Evolutionary conservation across 2,888 invertebrate genomes (phyloP).

Genomic region (Luperina testacea): DNA sequence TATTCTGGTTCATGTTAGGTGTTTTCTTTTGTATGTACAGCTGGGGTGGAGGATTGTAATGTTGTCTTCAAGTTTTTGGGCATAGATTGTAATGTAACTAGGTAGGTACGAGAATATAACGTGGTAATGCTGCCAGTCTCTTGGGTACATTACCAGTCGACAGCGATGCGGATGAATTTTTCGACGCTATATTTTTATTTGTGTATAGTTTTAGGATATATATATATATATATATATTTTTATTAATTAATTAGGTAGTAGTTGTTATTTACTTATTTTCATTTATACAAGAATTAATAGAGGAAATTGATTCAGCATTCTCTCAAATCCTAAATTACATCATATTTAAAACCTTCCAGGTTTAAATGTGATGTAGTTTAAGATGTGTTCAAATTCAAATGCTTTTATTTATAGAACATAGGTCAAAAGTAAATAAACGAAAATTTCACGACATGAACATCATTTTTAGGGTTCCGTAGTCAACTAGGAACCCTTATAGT

Average conservation of each 20-base stretch:
- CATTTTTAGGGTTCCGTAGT: too few species aligned
- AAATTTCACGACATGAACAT: too few species aligned
- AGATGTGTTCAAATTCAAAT: neutral
- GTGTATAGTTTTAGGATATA: too few species aligned
- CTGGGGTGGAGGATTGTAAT: slow-evolving; percentile 48
- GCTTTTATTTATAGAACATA: neutral
- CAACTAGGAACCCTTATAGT: too few species aligned
- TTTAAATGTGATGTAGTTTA: neutral
- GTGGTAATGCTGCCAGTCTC: too few species aligned
- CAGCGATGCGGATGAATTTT: too few species aligned
- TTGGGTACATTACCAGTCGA: too few species aligned
- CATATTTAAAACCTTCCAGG: too few species aligned
- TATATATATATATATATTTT: too few species aligned
- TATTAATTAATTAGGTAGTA: neutral
- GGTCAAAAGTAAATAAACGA: neutral
- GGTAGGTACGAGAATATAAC: too few species aligned
- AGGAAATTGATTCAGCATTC: neutral
- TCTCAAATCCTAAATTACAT: neutral
- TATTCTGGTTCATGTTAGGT: slow-evolving; percentile 45
- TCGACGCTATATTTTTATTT: too few species aligned
- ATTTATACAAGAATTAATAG: neutral
- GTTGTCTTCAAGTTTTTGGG: slow-evolving; percentile 28
- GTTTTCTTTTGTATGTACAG: slow-evolving; percentile 62
- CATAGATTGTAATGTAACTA: slow-evolving; percentile 1
- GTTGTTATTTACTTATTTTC: neutral